Percentiles rank a stretch among this genome's conserved stretches.
Evolutionary conservation across 1,140 invertebrate genomes (phyloP).

Genomic region (Augochlora pura): DNA sequence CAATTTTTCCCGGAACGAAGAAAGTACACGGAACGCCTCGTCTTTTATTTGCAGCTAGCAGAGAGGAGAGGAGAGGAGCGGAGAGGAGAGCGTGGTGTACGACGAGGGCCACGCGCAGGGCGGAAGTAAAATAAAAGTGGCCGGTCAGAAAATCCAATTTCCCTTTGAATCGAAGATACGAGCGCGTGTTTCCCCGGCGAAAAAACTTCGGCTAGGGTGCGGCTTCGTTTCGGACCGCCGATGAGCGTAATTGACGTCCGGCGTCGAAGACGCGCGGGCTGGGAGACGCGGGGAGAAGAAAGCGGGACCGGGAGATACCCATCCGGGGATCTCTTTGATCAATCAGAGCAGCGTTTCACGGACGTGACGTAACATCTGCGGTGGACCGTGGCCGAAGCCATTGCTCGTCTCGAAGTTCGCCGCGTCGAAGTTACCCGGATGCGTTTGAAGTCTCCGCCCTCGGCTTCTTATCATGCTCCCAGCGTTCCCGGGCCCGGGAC

Average conservation of each 20-base stretch:
- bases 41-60: not conserved
- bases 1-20: too few species aligned
- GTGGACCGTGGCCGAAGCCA: conserved; percentile 7
- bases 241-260: conserved; percentile 44
- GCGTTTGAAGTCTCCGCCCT: conserved; percentile 24
- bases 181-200: conserved; percentile 3
- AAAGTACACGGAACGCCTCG: not conserved
- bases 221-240: conserved; percentile 21
- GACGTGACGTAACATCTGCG: conserved; percentile 39
- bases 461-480: conserved; percentile 14
- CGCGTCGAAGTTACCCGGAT: conserved; percentile 13
- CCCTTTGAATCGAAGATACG: not conserved
- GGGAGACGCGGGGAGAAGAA: not conserved
- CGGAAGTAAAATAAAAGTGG: conserved; percentile 5
- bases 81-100: too few species aligned
- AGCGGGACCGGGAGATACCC: conserved; percentile 9
- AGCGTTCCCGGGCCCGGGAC: not conserved
- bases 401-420: conserved; percentile 15
- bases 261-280: not conserved
- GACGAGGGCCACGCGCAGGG: too few species aligned
- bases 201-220: conserved; percentile 12
- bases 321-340: conserved; percentile 37
- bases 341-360: conserved; percentile 37
- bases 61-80: too few species aligned
- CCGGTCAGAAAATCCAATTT: conserved; percentile 25